Base-by-base conservation (phyloP, 2,888 invertebrate genomes). In the Uropetala carovei region DNA sequence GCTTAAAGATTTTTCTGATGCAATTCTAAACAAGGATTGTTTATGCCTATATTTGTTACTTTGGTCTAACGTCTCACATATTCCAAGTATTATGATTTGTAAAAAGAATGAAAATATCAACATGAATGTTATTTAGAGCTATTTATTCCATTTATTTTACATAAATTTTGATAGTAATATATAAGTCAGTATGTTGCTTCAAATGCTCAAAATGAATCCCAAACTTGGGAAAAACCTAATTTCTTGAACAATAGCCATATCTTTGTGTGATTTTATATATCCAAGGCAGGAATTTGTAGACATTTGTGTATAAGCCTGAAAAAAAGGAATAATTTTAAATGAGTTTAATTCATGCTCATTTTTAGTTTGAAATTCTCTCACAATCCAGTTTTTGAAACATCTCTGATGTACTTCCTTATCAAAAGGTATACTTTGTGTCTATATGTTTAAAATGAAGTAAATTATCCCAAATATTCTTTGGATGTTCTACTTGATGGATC, bases 221-320 rank as follows among this genome's bases (percentile, higher is more conserved):
- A 43, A 43, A 43, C 75, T 9, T 13, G 22, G 9, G 10, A 10
- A 1, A 22, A 11, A 7, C 22, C 10, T 7, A 27, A 75, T 75
- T 75, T 27, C 27, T 27, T 75, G 22, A 22, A 68, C 22, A 27
- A 11, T 27, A 75, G 0, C 22, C 27, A 13, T 27, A 13, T 27
- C 22, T 75, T n/a, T 27, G 10, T 22, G 89, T 89, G 60, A 64
- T 64, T 43, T 68, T 22, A 43, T 64, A 43, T n/a, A 89, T 89
- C 89, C 89, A 89, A 30, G 89, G 89, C n/a, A 89, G 89, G 64
- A 89, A 89, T n/a, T 16, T 18, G 64, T 89, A 60, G 43, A 89
- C 89, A 30, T 89, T 89, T 16, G 89, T 68, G 43, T 89, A 89
- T 18, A 89, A 43, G 18, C 89, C 89, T 89, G 68, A 5, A 16